phyloP scores from a whole-genome alignment of 2,888 invertebrate genomes.

The Bembecia ichneumoniformis region DNA sequence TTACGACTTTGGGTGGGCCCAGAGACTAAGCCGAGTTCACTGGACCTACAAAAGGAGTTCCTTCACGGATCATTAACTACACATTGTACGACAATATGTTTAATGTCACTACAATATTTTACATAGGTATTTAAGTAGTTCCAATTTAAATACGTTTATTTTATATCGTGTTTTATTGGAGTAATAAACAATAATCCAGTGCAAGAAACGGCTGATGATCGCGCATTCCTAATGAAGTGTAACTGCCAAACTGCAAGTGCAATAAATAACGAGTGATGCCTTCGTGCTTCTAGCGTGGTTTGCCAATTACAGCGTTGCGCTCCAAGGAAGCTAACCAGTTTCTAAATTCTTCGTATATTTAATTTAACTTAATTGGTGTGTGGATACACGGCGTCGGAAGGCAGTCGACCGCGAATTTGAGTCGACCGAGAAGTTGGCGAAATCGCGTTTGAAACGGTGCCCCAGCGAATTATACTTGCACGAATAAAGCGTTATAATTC shows the following conservation, averaged over 20 bases:
- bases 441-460: constrained; percentile 54
- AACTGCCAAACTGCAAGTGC: constrained; percentile 30
- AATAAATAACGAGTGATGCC: constrained; percentile 56
- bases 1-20: not conserved
- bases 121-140: not conserved
- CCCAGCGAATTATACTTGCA: constrained; percentile 32
- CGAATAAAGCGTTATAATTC: not conserved
- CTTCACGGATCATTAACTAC: constrained; percentile 14
- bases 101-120: not conserved
- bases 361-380: constrained; percentile 69
- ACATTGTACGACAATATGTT: constrained; percentile 12
- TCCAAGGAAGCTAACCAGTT: constrained; percentile 70
- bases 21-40: constrained; percentile 1
- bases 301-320: constrained; percentile 69
- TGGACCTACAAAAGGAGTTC: constrained; percentile 10
- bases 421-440: constrained; percentile 52
- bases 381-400: constrained; percentile 47
- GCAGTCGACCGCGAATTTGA: constrained; percentile 65
- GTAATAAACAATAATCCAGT: not conserved
- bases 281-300: constrained; percentile 56
- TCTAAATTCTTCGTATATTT: constrained; percentile 72
- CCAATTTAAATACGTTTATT: not conserved
- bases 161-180: not conserved
- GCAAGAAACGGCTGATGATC: constrained; percentile 13
- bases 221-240: constrained; percentile 29